A percentile compares a stretch with the other conserved stretches of the same genome.
These are phyloP conservation scores for Philaethria dido DNA, from an alignment of 2,888 invertebrate genomes.

Conservation along the genomic window DNA sequence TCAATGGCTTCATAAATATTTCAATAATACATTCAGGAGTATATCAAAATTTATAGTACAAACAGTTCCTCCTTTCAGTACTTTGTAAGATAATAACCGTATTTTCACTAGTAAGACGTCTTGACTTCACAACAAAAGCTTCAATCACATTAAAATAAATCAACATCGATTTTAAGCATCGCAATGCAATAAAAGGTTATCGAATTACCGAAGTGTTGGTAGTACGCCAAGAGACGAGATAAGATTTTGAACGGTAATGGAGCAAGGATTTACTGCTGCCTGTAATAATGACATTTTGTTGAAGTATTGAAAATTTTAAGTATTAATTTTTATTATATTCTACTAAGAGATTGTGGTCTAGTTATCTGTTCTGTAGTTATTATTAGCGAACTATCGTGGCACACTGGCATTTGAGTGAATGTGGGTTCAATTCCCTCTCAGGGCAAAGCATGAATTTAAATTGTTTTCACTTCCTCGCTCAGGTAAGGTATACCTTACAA, in stretches of 20 bases:
- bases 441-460: no score
- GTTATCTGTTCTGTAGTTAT: no score
- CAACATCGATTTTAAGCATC: neutral
- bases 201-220: conserved; percentile 2
- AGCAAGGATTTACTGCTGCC: neutral
- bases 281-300: neutral
- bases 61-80: neutral
- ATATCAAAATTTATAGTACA: no score
- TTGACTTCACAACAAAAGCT: neutral
- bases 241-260: neutral
- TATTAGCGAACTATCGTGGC: no score
- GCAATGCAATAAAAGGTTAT: conserved; percentile 7
- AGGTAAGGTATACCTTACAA: no score
- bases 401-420: no score
- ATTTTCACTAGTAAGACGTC: neutral
- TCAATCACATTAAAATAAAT: neutral
- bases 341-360: no score
- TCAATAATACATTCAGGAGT: no score
- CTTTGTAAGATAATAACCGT: neutral
- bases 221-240: neutral
- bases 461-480: no score
- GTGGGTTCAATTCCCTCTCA: no score
- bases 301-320: neutral
- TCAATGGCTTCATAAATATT: no score
- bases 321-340: neutral